These are phyloP conservation scores for Crotalus horridus DNA, from an alignment of 2,113 vertebrate genomes.

Conservation along the genomic window DNA sequence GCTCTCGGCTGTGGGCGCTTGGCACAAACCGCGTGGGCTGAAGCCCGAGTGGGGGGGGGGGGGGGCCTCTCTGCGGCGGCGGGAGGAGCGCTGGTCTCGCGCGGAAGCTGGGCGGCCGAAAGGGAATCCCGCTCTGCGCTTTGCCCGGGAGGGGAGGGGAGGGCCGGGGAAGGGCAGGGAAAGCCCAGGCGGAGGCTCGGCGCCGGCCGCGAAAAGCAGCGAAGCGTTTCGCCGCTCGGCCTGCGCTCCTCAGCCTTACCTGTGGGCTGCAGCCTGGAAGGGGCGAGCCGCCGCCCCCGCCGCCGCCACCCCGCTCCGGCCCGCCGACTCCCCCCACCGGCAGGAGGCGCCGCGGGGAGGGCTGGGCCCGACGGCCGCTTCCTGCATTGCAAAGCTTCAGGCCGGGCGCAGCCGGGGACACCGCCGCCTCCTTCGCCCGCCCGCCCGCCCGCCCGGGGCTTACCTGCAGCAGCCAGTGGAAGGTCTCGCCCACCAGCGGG, in stretches of 20 bases:
- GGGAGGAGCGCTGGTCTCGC: neutral
- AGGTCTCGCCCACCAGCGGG: conserved; percentile 95
- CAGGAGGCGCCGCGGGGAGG: neutral
- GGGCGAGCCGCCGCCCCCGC: neutral
- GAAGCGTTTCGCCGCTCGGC: neutral
- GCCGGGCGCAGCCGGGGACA: neutral
- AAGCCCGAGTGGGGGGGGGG: no score
- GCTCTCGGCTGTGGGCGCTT: neutral
- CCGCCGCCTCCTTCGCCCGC: neutral
- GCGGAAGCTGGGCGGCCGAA: neutral
- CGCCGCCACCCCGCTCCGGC: neutral
- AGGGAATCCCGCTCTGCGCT: conserved; percentile 26
- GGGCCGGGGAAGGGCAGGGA: neutral
- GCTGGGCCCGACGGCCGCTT: neutral
- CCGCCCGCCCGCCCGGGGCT: conserved; percentile 34
- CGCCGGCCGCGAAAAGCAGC: no score
- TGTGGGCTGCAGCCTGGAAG: neutral
- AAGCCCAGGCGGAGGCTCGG: neutral
- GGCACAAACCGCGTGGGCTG: neutral
- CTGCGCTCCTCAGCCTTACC: neutral
- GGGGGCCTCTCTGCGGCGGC: neutral
- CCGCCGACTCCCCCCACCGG: neutral
- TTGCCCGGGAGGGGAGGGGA: neutral
- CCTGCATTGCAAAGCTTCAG: neutral
- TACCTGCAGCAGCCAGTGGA: conserved; percentile 98